These are phyloP conservation scores for Aphelocoma coerulescens DNA, from an alignment of 2,113 vertebrate genomes.

Conservation along the genomic window DNA sequence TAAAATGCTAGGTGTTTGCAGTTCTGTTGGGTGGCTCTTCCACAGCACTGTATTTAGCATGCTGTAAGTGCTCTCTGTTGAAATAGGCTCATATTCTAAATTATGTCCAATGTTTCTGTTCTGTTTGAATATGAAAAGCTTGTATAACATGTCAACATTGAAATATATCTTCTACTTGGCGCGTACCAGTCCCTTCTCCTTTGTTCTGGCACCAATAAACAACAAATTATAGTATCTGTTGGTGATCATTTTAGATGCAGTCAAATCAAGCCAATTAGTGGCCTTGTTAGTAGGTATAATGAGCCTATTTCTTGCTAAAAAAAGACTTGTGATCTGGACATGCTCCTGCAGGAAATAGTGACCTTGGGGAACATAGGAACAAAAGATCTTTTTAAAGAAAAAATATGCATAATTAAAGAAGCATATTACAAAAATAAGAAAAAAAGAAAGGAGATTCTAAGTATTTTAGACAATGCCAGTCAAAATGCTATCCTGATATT, in stretches of 20 bases:
- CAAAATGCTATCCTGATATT: slow-evolving; percentile 82
- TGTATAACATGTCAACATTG: slow-evolving; percentile 66
- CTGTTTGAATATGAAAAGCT: slow-evolving; percentile 67
- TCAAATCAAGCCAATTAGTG: slow-evolving; percentile 76
- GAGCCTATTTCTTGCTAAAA: slow-evolving; percentile 78
- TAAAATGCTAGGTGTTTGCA: slow-evolving; percentile 67
- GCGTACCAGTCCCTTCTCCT: slow-evolving; percentile 63
- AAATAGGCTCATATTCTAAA: slow-evolving; percentile 73
- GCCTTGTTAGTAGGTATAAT: slow-evolving; percentile 74
- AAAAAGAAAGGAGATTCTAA: slow-evolving; percentile 65
- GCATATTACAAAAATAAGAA: slow-evolving; percentile 59
- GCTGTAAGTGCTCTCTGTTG: slow-evolving; percentile 75
- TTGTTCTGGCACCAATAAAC: slow-evolving; percentile 61
- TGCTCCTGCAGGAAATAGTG: slow-evolving; percentile 77
- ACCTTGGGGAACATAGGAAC: slow-evolving; percentile 76
- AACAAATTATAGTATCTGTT: slow-evolving; percentile 64
- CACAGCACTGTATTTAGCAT: slow-evolving; percentile 72
- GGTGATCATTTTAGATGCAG: slow-evolving; percentile 73
- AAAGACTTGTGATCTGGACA: slow-evolving; percentile 73
- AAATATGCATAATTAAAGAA: slow-evolving; percentile 68
- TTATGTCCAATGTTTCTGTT: slow-evolving; percentile 71
- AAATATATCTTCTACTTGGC: slow-evolving; percentile 62
- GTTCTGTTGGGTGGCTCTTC: slow-evolving; percentile 66
- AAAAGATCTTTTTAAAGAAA: slow-evolving; percentile 74
- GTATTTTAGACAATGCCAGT: slow-evolving; percentile 81